phyloP scores from a whole-genome alignment of 2,888 invertebrate genomes.

The Nowickia ferox region DNA sequence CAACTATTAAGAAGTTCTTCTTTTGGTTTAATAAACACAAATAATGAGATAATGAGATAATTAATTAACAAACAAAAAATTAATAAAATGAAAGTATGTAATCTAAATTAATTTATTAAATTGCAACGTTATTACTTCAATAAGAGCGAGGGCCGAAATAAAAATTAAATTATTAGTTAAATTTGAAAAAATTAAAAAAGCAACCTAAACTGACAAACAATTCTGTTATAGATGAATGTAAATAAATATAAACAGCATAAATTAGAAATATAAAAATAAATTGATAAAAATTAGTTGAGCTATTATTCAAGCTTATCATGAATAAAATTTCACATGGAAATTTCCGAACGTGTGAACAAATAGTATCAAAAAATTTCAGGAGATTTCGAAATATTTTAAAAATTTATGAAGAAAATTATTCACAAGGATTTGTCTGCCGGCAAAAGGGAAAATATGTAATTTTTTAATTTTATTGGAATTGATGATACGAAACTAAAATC shows the following conservation, averaged over 20 bases:
- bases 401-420: too few relatives aligned
- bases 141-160: slow-evolving; percentile 19
- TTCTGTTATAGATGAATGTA: slow-evolving; percentile 51
- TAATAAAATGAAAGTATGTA: slow-evolving; percentile 8
- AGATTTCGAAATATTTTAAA: too few relatives aligned
- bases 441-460: too few relatives aligned
- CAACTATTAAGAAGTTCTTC: slow-evolving; percentile 24
- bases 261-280: slow-evolving; percentile 34
- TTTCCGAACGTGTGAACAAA: too few relatives aligned
- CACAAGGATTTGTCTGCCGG: too few relatives aligned
- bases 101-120: slow-evolving; percentile 28
- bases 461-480: too few relatives aligned
- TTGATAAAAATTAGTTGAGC: slow-evolving; percentile 41
- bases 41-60: slow-evolving; percentile 39
- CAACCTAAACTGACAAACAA: slow-evolving; percentile 58
- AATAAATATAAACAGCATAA: slow-evolving; percentile 62
- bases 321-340: too few relatives aligned
- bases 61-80: slow-evolving; percentile 37
- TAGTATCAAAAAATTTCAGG: too few relatives aligned
- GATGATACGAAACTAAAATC: too few relatives aligned
- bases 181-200: slow-evolving; percentile 49
- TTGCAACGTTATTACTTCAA: slow-evolving; percentile 26
- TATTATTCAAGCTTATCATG: too few relatives aligned
- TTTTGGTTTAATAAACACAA: slow-evolving; percentile 58
- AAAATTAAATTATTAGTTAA: slow-evolving; percentile 52